Base-by-base conservation (phyloP, 2,888 invertebrate species). In the Oscheius sp. region DNA sequence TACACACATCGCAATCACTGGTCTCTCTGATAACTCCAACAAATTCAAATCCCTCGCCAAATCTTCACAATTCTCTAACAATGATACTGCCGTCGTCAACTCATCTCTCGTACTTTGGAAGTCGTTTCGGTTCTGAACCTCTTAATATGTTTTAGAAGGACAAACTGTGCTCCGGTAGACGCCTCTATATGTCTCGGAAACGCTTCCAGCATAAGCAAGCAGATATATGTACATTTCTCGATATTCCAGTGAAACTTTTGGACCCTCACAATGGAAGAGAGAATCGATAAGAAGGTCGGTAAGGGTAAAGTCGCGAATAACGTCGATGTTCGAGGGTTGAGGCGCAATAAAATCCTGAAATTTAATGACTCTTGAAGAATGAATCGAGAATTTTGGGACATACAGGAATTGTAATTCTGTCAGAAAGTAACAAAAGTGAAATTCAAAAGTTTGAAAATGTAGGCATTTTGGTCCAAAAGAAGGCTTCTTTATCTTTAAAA, bases 311-410 rank as follows among this genome's bases (percentile, higher is more conserved):
- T 94, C 93, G 74, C 97, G 89, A 71, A 97, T 91, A 33, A 97
- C 89, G 87, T 95, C 95, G 67, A 95, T 94, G 1, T 96, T 94
- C 12, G 97, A 96, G 22, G 96, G 94, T 85, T 95, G 94, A 5
- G 91, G 87, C 12, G 91, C 90, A 28, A 92, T 91, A 88, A 91
- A 95, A 12, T 96, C 89, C 87, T 88, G 82, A n/a, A n/a, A n/a
- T n/a, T n/a, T n/a, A n/a, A n/a, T n/a, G n/a, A n/a, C 28, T 78
- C 75, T 69, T 22, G 28, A 5, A 41, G 22, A 12, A 33, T 14
- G 56, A 56, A 6, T 2, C 44, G 4, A n/a, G n/a, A n/a, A n/a
- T n/a, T n/a, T n/a, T n/a, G n/a, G n/a, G n/a, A n/a, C n/a, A n/a
- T n/a, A n/a, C n/a, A n/a, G n/a, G n/a, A n/a, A n/a, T n/a, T n/a